A percentile compares a stretch with the other conserved stretches of the same genome.
phyloP scores from a whole-genome alignment of 2,113 vertebrate genomes.

The Synodontis membranacea region DNA sequence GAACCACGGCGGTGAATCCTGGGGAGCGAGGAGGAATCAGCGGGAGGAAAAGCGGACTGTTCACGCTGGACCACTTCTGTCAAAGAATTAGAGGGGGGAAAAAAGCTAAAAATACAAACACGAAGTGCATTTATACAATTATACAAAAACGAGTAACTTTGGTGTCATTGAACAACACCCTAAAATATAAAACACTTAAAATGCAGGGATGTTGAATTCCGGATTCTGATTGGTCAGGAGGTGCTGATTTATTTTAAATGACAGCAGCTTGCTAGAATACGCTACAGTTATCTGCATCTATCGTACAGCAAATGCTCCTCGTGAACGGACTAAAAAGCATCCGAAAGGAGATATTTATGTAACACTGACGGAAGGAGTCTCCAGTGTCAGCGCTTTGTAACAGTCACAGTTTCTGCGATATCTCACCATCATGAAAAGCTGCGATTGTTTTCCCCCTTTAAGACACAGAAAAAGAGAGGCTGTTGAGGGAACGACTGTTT shows the following conservation, averaged over 20 bases:
- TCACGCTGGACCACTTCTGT: constrained; percentile 95
- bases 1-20: constrained; percentile 94
- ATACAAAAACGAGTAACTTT: background rate
- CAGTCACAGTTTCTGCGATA: no score
- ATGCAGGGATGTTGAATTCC: background rate
- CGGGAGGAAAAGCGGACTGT: constrained; percentile 93
- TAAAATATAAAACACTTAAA: background rate
- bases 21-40: constrained; percentile 93
- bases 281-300: no score
- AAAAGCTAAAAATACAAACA: constrained; percentile 37
- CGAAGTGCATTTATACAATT: background rate
- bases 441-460: no score
- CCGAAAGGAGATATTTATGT: no score
- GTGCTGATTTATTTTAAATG: background rate
- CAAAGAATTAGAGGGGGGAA: no score
- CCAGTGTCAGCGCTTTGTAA: background rate
- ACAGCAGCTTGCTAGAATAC: background rate
- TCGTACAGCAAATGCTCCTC: background rate
- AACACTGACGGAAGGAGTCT: background rate
- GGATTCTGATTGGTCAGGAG: background rate
- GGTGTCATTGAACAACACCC: background rate
- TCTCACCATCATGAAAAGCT: background rate
- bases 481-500: no score
- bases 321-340: background rate
- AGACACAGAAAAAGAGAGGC: no score